Evolutionary conservation across 2,888 invertebrate species (phyloP).

Genomic region (Anodontia alba): DNA sequence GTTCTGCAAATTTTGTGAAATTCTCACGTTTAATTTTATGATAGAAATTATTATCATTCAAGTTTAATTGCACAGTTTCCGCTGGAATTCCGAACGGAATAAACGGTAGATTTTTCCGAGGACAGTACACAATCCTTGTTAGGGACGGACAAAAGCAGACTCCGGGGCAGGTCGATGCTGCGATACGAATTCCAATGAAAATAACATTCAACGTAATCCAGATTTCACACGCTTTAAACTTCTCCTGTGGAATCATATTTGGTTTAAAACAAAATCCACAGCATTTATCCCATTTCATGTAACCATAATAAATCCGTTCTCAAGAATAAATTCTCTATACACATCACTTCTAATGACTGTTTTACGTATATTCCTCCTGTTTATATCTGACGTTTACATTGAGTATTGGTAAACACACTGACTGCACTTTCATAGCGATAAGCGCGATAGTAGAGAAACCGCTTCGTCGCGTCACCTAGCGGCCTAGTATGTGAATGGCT

Average conservation of each 20-base stretch:
- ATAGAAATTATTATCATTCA: slow-evolving; percentile 82
- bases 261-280: background rate
- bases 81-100: slow-evolving; percentile 81
- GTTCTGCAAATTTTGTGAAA: slow-evolving; percentile 76
- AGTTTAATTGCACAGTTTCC: slow-evolving; percentile 80
- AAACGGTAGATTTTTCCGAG: slow-evolving; percentile 75
- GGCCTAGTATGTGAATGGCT: slow-evolving; percentile 6
- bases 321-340: background rate
- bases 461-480: slow-evolving; percentile 3
- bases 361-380: background rate
- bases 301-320: background rate
- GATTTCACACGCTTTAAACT: slow-evolving; percentile 14
- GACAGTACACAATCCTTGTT: slow-evolving; percentile 82
- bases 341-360: background rate
- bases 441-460: background rate
- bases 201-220: slow-evolving; percentile 29
- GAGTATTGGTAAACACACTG: slow-evolving; percentile 8
- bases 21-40: slow-evolving; percentile 76
- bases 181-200: slow-evolving; percentile 32
- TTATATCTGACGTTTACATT: background rate
- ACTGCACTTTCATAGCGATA: slow-evolving; percentile 15
- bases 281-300: slow-evolving; percentile 13
- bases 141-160: slow-evolving; percentile 82
- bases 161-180: slow-evolving; percentile 74
- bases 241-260: slow-evolving; percentile 31